These are phyloP conservation scores for Bubalus kerabau DNA, from an alignment of 2,113 vertebrate species.

Conservation along the genomic window DNA sequence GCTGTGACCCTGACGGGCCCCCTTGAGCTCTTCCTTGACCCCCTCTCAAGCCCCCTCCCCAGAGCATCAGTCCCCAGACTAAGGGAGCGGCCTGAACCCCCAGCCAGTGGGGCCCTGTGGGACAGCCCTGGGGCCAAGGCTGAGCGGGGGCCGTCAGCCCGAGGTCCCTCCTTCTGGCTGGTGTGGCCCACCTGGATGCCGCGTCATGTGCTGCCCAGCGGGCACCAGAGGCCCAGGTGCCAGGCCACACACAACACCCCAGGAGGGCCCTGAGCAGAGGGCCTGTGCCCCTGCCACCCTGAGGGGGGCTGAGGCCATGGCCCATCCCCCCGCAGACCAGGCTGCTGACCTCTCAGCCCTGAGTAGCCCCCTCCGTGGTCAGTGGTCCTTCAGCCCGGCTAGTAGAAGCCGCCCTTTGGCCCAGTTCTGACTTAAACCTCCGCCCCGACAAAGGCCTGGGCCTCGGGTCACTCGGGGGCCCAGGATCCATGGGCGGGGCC, in stretches of 20 bases:
- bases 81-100: background rate
- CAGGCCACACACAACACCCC: background rate
- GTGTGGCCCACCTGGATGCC: background rate
- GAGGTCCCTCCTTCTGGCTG: background rate
- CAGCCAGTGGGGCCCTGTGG: background rate
- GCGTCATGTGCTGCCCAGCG: fast-evolving
- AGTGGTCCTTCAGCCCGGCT: background rate
- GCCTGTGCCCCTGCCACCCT: background rate
- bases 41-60: background rate
- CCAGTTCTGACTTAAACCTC: background rate
- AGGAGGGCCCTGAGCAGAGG: background rate
- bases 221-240: background rate
- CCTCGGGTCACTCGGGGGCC: fast-evolving
- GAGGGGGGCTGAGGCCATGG: background rate
- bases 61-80: background rate
- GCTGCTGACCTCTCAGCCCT: background rate
- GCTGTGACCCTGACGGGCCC: background rate
- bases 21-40: background rate
- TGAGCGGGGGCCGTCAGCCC: background rate
- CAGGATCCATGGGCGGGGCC: fast-evolving
- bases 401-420: background rate
- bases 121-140: background rate
- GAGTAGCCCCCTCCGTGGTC: background rate
- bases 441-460: fast-evolving
- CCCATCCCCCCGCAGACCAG: background rate